A percentile compares a stretch with the other conserved stretches of the same genome.
Evolutionary conservation across 2,888 invertebrate genomes (phyloP).

Genomic region (Melangyna quadrimaculata): DNA sequence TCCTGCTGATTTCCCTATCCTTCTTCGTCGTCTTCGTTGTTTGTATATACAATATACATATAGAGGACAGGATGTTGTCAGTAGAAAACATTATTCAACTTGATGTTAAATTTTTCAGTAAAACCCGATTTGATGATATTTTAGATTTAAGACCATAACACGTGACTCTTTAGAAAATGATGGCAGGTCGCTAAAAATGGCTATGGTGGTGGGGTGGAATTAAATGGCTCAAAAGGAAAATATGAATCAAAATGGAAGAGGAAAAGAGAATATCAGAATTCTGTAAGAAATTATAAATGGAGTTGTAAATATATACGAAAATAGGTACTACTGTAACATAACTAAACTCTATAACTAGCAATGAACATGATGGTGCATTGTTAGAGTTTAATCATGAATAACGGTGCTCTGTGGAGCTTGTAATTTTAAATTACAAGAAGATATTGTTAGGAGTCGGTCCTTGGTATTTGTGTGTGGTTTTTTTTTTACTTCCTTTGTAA

Average conservation of each 20-base stretch:
- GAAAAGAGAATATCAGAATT: not conserved
- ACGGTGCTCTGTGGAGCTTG: constrained; percentile 22
- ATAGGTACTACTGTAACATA: not conserved
- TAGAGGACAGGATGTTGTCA: constrained; percentile 58
- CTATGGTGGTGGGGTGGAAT: constrained; percentile 16
- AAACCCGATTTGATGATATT: constrained; percentile 44
- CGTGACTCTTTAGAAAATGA: constrained; percentile 53
- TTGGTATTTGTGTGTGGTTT: not conserved
- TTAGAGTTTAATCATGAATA: constrained; percentile 62
- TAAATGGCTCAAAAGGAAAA: constrained; percentile 54
- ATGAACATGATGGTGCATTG: constrained; percentile 35
- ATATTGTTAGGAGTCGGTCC: not conserved
- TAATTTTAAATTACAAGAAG: not conserved
- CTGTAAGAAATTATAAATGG: constrained; percentile 22
- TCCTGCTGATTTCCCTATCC: constrained; percentile 36
- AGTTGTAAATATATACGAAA: not conserved
- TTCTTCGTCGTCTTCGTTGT: not conserved
- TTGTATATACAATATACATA: not conserved
- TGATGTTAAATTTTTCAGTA: constrained; percentile 36
- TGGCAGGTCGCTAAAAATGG: not conserved
- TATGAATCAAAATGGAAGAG: not conserved
- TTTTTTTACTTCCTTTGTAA: not conserved
- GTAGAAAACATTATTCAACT: constrained; percentile 59
- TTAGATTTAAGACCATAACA: constrained; percentile 58
- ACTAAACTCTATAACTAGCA: not conserved